Evolutionary conservation across 2,113 vertebrate genomes (phyloP).

Genomic region (Pangasianodon gigas): DNA sequence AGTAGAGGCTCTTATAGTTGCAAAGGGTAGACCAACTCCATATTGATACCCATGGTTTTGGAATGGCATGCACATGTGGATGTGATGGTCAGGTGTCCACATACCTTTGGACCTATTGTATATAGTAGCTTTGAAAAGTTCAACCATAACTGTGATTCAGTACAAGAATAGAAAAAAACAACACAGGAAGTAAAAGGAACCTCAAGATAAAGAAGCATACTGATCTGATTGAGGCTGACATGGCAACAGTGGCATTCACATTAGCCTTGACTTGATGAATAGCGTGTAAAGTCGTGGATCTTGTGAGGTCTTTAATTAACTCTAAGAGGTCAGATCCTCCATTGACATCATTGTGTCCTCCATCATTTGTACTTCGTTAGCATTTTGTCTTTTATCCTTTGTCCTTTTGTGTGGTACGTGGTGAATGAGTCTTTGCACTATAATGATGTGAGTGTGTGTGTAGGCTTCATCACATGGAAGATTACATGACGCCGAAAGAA

Average conservation of each 20-base stretch:
- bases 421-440: background rate
- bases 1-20: background rate
- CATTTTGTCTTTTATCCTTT: background rate
- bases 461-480: background rate
- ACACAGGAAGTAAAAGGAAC: background rate
- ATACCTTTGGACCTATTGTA: background rate
- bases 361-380: background rate
- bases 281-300: background rate
- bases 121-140: background rate
- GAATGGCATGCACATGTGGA: too few species aligned
- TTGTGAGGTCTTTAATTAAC: constrained; percentile 11
- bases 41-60: background rate
- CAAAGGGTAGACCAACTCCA: background rate
- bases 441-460: background rate
- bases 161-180: background rate
- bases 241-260: background rate
- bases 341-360: background rate
- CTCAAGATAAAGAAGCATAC: background rate
- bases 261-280: background rate
- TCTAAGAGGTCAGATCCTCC: background rate
- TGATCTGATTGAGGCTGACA: background rate
- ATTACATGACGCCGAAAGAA: background rate
- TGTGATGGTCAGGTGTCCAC: background rate
- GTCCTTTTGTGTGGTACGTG: background rate
- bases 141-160: background rate